Evolutionary conservation across 1,140 invertebrate species (phyloP).

Genomic region (Diprion similis): DNA sequence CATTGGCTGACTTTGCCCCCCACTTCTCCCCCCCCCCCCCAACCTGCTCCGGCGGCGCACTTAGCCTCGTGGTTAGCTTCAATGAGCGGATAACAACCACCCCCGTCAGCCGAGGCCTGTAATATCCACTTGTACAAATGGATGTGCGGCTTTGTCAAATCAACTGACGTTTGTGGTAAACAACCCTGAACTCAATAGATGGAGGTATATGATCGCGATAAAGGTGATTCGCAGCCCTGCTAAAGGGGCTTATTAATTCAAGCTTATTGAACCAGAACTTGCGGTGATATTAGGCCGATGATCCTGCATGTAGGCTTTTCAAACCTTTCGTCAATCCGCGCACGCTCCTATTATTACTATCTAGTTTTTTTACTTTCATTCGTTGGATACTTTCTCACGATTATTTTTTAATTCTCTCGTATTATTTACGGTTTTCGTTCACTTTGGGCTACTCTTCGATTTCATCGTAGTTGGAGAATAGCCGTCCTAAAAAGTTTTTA

Average conservation of each 20-base stretch:
- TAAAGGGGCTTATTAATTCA: background rate
- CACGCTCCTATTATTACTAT: no score
- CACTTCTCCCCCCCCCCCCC: constrained; percentile 32
- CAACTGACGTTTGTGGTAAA: constrained; percentile 57
- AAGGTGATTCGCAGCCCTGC: background rate
- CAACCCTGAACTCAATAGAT: constrained; percentile 36
- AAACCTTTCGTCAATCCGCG: no score
- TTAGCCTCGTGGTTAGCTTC: constrained; percentile 63
- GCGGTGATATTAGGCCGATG: no score
- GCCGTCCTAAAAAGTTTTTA: no score
- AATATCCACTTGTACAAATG: constrained; percentile 60
- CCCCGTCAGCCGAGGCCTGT: constrained; percentile 54
- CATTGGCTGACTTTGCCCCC: constrained; percentile 54
- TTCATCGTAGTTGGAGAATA: no score
- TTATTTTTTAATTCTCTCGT: no score
- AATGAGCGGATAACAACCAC: constrained; percentile 62
- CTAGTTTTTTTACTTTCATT: no score
- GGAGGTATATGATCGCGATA: background rate
- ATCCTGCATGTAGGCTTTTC: no score
- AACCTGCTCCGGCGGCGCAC: constrained; percentile 35
- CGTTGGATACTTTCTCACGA: no score
- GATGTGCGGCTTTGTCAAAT: constrained; percentile 61
- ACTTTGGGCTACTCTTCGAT: no score
- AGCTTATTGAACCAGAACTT: background rate
- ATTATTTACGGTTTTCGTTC: no score